phyloP scores from a whole-genome alignment of 2,113 vertebrate species.

The Tetrax tetrax region DNA sequence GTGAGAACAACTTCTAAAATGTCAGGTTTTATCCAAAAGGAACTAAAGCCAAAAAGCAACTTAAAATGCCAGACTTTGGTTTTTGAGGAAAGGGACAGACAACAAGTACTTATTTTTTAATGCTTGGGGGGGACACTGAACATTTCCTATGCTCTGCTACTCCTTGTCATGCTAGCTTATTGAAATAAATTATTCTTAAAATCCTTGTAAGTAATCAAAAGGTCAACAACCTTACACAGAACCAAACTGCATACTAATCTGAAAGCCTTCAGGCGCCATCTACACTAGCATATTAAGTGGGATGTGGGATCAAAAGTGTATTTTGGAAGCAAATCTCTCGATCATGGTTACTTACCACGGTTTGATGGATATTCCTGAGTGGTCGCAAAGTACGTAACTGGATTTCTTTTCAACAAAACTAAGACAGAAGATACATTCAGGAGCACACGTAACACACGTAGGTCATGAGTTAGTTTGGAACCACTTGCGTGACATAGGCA shows the following conservation, averaged over 20 bases:
- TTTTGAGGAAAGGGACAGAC: background rate
- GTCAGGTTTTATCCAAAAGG: background rate
- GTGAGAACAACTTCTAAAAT: background rate
- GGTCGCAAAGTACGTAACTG: background rate
- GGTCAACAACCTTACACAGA: background rate
- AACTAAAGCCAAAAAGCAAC: background rate
- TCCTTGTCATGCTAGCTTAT: background rate
- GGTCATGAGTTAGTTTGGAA: background rate
- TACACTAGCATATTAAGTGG: background rate
- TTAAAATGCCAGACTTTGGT: background rate
- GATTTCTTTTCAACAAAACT: background rate
- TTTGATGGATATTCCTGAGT: background rate
- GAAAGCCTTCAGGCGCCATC: background rate
- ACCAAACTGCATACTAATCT: background rate
- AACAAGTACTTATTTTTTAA: background rate
- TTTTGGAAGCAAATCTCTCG: background rate
- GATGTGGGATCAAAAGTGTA: background rate
- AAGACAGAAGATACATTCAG: background rate
- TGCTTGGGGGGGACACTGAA: background rate
- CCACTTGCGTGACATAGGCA: background rate
- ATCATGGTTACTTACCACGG: background rate
- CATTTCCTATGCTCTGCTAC: background rate
- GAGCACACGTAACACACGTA: background rate
- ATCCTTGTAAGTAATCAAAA: background rate
- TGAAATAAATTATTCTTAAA: conserved; percentile 12